A percentile compares a stretch with the other conserved stretches of the same genome.
Conservation (phyloP, 2,797 vertebrate genomes). For the Squalus acanthias region DNA sequence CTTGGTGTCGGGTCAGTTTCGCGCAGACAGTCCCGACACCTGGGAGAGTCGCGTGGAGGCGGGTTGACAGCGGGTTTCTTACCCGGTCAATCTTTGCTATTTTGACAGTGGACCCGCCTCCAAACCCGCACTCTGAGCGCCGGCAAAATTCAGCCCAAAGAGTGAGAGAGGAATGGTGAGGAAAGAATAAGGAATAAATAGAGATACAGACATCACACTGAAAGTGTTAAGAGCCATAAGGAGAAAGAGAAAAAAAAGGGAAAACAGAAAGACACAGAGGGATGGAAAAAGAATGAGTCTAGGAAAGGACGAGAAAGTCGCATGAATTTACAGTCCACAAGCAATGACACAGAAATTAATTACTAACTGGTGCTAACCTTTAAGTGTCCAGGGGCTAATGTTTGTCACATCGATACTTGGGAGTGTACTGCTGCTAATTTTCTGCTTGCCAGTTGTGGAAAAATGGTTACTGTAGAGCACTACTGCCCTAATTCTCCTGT, state of each 20-base stretch:
- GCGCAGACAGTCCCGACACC: too few species aligned
- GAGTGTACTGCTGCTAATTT: neutral
- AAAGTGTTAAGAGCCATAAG: neutral
- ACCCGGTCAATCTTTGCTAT: too few species aligned
- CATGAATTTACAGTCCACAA: neutral
- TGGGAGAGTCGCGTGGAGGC: too few species aligned
- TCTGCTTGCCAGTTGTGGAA: neutral
- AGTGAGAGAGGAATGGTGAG: too few species aligned
- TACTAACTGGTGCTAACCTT: neutral
- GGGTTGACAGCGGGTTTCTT: too few species aligned
- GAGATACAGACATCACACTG: too few species aligned
- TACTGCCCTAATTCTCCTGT: neutral
- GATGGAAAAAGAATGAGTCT: neutral
- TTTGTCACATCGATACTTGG: neutral
- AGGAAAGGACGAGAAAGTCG: neutral
- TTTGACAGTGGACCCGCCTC: too few species aligned
- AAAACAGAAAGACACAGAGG: neutral
- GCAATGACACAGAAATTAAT: neutral
- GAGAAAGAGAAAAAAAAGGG: neutral
- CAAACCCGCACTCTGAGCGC: too few species aligned
- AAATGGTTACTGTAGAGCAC: neutral
- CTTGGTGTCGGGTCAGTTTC: too few species aligned
- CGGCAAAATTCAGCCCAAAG: too few species aligned
- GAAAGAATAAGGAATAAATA: neutral
- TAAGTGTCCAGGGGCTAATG: neutral